These are phyloP conservation scores for Nymphalis io DNA, from an alignment of 1,140 invertebrate species.

Conservation along the genomic window DNA sequence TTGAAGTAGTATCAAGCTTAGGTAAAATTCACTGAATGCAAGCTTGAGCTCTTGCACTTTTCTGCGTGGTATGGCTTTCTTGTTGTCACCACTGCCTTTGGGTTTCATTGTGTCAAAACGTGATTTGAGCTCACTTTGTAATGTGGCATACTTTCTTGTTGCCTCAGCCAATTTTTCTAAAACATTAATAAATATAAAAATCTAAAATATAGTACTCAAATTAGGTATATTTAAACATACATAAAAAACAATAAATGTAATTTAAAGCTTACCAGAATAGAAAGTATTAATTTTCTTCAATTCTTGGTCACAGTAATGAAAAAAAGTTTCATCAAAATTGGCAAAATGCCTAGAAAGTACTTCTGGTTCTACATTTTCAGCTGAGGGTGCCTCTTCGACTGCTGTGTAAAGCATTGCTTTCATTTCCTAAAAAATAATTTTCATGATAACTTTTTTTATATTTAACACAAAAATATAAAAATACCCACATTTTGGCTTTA, in stretches of 20 bases:
- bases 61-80: slow-evolving; percentile 84
- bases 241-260: too few relatives aligned
- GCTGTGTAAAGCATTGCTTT: slow-evolving; percentile 94
- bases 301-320: slow-evolving; percentile 97
- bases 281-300: slow-evolving; percentile 98
- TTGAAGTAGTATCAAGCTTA: slow-evolving; percentile 96
- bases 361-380: slow-evolving; percentile 93
- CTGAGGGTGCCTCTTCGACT: slow-evolving; percentile 93
- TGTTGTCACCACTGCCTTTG: slow-evolving; percentile 80
- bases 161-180: slow-evolving; percentile 98
- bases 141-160: slow-evolving; percentile 94
- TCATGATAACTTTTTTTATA: background rate
- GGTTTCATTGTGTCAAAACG: slow-evolving; percentile 85
- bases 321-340: slow-evolving; percentile 97
- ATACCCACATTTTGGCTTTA: too few relatives aligned
- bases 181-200: slow-evolving; percentile 19
- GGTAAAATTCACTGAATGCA: slow-evolving; percentile 99
- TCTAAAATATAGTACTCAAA: background rate
- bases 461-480: too few relatives aligned
- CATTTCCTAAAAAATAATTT: slow-evolving; percentile 87
- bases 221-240: background rate
- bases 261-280: slow-evolving; percentile 89
- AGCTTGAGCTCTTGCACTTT: slow-evolving; percentile 97
- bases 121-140: slow-evolving; percentile 93
- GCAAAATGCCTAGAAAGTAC: slow-evolving; percentile 94